Evolutionary conservation across 2,797 vertebrate species (phyloP).

Genomic region (Sparidentex hasta): DNA sequence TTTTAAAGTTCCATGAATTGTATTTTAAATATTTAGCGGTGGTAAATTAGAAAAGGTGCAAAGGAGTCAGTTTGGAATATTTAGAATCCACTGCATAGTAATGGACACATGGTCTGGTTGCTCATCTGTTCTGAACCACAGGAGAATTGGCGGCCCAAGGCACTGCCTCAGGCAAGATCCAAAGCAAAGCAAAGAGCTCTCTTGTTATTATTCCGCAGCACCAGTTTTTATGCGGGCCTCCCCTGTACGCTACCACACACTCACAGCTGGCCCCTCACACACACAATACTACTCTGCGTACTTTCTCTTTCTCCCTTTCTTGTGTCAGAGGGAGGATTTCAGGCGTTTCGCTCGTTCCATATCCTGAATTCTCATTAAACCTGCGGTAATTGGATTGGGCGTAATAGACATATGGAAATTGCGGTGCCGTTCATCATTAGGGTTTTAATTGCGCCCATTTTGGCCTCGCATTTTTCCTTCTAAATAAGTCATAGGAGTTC

Average conservation of each 20-base stretch:
- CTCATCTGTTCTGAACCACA: slow-evolving; percentile 79
- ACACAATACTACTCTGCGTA: slow-evolving; percentile 42
- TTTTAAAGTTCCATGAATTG: slow-evolving; percentile 9
- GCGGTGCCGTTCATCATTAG: slow-evolving; percentile 88
- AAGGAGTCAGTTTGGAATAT: slow-evolving; percentile 62
- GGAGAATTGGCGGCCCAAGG: slow-evolving; percentile 75
- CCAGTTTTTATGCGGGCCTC: slow-evolving; percentile 53
- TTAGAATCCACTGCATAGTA: slow-evolving; percentile 55
- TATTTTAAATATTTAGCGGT: slow-evolving; percentile 59
- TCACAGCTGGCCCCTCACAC: slow-evolving; percentile 66
- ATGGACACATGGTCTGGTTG: slow-evolving; percentile 70
- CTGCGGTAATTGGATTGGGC: slow-evolving; percentile 82
- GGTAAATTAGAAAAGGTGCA: slow-evolving; percentile 62
- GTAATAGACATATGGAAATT: slow-evolving; percentile 87
- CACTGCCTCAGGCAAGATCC: slow-evolving; percentile 73
- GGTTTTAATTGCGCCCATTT: slow-evolving; percentile 83
- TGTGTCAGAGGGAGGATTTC: slow-evolving; percentile 61
- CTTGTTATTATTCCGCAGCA: slow-evolving; percentile 75
- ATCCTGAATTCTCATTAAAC: slow-evolving; percentile 84
- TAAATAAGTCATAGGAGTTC: slow-evolving; percentile 79
- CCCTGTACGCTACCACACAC: slow-evolving; percentile 39
- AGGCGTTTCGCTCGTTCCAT: slow-evolving; percentile 74
- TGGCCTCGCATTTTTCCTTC: slow-evolving; percentile 54
- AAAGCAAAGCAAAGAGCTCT: slow-evolving; percentile 69
- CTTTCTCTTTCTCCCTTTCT: slow-evolving; percentile 35